A percentile compares a stretch with the other conserved stretches of the same genome.
Conservation (phyloP, 2,888 invertebrate genomes). For the Leucania comma region DNA sequence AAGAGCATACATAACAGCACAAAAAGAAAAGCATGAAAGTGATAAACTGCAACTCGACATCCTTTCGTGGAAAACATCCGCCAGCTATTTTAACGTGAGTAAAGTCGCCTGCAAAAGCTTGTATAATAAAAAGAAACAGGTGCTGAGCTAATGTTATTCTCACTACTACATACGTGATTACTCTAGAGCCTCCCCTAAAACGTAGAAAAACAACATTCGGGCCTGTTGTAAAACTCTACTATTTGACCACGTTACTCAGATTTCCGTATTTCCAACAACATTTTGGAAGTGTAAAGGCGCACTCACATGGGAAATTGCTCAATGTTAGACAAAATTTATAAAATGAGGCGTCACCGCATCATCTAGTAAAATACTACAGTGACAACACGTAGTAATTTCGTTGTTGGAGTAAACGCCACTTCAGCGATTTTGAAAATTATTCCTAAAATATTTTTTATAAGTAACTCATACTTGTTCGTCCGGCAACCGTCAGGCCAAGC, state of each 20-base stretch:
- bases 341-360: not conserved
- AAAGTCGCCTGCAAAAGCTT: conserved; percentile 26
- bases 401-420: not conserved
- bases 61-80: conserved; percentile 23
- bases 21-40: conserved; percentile 28
- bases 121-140: conserved; percentile 49
- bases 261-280: conserved; percentile 16
- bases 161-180: conserved; percentile 53
- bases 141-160: conserved; percentile 52
- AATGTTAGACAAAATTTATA: not conserved
- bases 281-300: not conserved
- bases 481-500: no score
- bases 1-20: conserved; percentile 11
- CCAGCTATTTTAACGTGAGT: conserved; percentile 32
- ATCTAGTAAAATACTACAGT: not conserved
- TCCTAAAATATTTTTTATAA: not conserved
- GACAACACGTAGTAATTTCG: no score
- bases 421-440: not conserved
- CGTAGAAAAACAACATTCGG: conserved; percentile 39
- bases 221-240: conserved; percentile 8
- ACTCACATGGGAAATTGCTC: not conserved
- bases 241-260: conserved; percentile 17
- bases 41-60: conserved; percentile 17
- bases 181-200: conserved; percentile 32
- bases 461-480: no score